Evolutionary conservation across 2,113 vertebrate genomes (phyloP), one percentile per base, ranked within the genome.

Genomic region (Sterna hirundo): DNA sequence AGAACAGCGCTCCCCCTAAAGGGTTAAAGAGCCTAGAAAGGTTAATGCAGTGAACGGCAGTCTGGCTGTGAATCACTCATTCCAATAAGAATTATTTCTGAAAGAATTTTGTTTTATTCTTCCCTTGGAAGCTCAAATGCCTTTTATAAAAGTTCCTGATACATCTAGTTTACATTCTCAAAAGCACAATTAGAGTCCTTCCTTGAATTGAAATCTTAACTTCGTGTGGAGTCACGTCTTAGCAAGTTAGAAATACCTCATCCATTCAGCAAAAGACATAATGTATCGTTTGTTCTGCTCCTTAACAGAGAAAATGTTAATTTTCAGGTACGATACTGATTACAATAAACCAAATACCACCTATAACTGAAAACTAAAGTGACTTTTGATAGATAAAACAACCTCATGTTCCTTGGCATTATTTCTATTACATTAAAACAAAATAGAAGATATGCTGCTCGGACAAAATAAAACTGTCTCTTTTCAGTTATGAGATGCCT

Each of bases 181-280:
- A 83, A 81, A 94, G 57, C 25, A 95, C 86, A 93, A 76, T 86
- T 55, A 60, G 34, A 89, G 66, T 79, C 61, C 66, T 94, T 96
- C 96, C 91, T 94, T 89, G 91, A 96, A 95, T 97, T 95, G 61
- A 92, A 85, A 83, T 69, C 75, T 71, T 64, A 84, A 29, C 81
- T 93, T 60, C 19, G 30, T 92, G 34, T 86, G 75, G 68, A 88
- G 83, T 71, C 86, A 88, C 16, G 5, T 74, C 81, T 85, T 27
- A 69, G 49, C 72, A 72, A 79, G 61, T 66, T 74, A 91, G 83
- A 96, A 94, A 92, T 86, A 65, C 32, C 42, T 85, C 78, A 87
- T 57, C 17, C 81, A 46, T 58, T 82, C 88, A 94, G 83, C n/a
- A 72, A 60, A 93, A 93, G 15, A 30, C 51, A 46, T 76, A 61